Conservation (phyloP, 1,140 invertebrate species). For the Ptiloglossa arizonensis region DNA sequence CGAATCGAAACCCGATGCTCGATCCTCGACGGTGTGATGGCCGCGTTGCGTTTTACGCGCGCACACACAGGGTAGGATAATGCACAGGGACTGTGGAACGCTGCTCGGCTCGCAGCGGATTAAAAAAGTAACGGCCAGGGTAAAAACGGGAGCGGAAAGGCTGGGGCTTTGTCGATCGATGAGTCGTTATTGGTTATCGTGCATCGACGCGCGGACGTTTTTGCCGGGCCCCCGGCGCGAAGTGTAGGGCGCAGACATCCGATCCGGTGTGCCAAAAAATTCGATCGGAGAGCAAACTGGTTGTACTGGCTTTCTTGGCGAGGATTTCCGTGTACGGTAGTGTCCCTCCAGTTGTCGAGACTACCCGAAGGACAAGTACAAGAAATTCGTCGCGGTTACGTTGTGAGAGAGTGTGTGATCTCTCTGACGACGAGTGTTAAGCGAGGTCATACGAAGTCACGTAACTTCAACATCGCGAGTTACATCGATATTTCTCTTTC, state of each 20-base stretch:
- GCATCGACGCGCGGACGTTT: constrained; percentile 13
- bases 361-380: no score
- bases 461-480: no score
- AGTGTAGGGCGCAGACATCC: not conserved
- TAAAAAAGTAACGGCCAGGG: not conserved
- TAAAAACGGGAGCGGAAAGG: not conserved
- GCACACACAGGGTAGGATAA: not conserved
- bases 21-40: not conserved
- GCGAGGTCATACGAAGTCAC: no score
- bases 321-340: not conserved
- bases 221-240: not conserved
- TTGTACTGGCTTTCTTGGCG: constrained; percentile 10
- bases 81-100: not conserved
- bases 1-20: not conserved
- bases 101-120: not conserved
- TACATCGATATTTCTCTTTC: no score
- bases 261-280: constrained; percentile 8
- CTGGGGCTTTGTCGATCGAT: constrained; percentile 21
- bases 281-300: constrained; percentile 10
- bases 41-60: not conserved
- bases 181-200: constrained; percentile 22
- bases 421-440: no score
- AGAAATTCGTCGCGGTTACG: no score
- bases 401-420: no score
- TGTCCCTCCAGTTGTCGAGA: no score